Percentiles rank a stretch among this genome's conserved stretches.
These are phyloP conservation scores for Gari tellinella DNA, from an alignment of 2,888 invertebrate species.

Conservation along the genomic window DNA sequence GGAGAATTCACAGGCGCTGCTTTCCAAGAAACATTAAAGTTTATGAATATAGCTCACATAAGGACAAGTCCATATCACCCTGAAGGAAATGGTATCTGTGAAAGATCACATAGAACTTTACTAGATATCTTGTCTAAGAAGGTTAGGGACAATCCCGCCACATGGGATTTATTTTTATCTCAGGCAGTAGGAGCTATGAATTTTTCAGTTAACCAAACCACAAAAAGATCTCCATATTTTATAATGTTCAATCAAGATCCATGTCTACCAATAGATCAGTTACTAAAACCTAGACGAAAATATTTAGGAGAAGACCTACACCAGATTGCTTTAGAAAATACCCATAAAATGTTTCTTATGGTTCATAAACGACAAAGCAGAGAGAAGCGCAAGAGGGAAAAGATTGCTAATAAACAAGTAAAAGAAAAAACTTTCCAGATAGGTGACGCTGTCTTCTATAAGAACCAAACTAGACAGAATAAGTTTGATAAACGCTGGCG, in stretches of 20 bases:
- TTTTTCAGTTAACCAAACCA: constrained; percentile 41
- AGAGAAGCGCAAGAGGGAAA: no score
- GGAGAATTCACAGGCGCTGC: neutral
- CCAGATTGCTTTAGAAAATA: no score
- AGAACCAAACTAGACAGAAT: constrained; percentile 5
- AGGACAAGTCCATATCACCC: constrained; percentile 16
- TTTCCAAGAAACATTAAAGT: constrained; percentile 23
- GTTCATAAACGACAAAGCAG: no score
- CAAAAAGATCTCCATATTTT: constrained; percentile 42
- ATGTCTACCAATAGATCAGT: constrained; percentile 36
- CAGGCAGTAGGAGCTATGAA: constrained; percentile 49
- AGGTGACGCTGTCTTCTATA: constrained; percentile 11
- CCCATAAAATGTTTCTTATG: no score
- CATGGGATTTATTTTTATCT: constrained; percentile 51
- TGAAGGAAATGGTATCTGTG: constrained; percentile 21
- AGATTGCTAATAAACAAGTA: neutral
- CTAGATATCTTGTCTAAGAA: constrained; percentile 31
- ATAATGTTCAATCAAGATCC: constrained; percentile 49
- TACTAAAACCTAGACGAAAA: constrained; percentile 10
- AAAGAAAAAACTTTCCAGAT: constrained; percentile 1
- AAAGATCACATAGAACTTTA: constrained; percentile 36
- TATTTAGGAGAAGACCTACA: constrained; percentile 13
- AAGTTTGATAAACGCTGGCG: constrained; percentile 10
- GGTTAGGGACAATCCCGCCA: constrained; percentile 19
- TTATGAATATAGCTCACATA: constrained; percentile 27